These are phyloP conservation scores for Craseonycteris thonglongyai DNA, from an alignment of 2,113 vertebrate genomes.

Conservation along the genomic window DNA sequence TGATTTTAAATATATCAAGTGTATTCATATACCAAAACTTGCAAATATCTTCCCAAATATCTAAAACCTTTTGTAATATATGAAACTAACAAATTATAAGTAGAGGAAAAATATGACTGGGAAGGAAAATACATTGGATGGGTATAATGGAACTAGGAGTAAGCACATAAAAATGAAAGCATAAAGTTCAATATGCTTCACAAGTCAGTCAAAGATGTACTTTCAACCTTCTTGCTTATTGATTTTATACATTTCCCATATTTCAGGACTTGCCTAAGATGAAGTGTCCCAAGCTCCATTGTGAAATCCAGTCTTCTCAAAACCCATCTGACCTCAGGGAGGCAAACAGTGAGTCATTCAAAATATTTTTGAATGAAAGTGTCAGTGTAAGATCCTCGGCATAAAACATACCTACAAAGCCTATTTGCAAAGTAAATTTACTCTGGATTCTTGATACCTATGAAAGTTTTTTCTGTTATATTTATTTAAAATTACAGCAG, in stretches of 20 bases:
- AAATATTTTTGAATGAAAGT: slow-evolving; percentile 83
- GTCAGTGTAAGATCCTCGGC: slow-evolving; percentile 78
- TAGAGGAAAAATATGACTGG: neutral
- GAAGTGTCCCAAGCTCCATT: neutral
- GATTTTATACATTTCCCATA: neutral
- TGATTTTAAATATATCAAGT: neutral
- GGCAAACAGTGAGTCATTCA: slow-evolving; percentile 64
- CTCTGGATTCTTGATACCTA: slow-evolving; percentile 89
- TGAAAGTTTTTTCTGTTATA: slow-evolving; percentile 90
- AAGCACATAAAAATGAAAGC: neutral
- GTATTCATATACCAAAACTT: neutral
- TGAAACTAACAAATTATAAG: neutral
- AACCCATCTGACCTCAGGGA: slow-evolving; percentile 34
- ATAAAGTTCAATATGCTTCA: neutral
- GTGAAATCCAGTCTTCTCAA: neutral
- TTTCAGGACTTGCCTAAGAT: neutral
- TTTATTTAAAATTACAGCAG: slow-evolving; percentile 98
- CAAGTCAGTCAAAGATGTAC: neutral
- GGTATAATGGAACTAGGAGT: neutral
- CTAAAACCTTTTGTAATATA: neutral
- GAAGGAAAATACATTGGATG: neutral
- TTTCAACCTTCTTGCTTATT: neutral
- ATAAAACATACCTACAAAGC: slow-evolving; percentile 80
- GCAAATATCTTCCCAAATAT: neutral
- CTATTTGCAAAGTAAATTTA: slow-evolving; percentile 94